Evolutionary conservation across 2,888 invertebrate genomes (phyloP).

Genomic region (Capitulum mitella): DNA sequence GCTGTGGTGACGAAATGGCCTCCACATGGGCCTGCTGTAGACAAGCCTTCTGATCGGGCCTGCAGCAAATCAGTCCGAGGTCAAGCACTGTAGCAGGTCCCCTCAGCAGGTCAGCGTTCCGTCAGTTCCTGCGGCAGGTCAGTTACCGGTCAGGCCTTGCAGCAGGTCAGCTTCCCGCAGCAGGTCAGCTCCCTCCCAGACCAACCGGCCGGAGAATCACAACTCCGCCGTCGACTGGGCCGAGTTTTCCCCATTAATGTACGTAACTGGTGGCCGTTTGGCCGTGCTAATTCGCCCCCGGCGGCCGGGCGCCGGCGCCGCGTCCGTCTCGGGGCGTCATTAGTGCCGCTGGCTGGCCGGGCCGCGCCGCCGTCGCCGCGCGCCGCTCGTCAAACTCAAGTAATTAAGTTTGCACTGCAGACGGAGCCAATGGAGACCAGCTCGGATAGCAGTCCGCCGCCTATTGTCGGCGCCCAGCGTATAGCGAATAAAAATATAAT

Average conservation of each 20-base stretch:
- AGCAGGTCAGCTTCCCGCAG: too few species aligned
- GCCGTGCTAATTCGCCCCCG: not conserved
- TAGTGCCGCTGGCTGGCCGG: not conserved
- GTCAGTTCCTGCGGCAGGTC: too few species aligned
- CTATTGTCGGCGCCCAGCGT: not conserved
- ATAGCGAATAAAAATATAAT: conserved; percentile 7
- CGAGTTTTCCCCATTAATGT: not conserved
- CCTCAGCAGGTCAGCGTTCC: too few species aligned
- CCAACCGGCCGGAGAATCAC: not conserved
- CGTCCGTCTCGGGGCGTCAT: not conserved
- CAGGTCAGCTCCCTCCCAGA: too few species aligned
- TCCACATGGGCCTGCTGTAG: too few species aligned
- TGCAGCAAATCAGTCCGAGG: too few species aligned
- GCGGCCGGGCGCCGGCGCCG: not conserved
- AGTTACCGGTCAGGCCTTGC: too few species aligned
- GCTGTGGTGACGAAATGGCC: too few species aligned
- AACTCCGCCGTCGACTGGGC: not conserved
- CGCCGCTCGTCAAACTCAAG: conserved; percentile 3
- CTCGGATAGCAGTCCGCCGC: not conserved
- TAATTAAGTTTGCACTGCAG: conserved; percentile 4
- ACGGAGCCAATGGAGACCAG: not conserved
- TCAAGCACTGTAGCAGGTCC: too few species aligned
- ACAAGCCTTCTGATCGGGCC: too few species aligned
- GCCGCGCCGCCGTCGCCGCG: not conserved
- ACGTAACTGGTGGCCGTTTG: not conserved